Evolutionary conservation across 2,888 invertebrate genomes (phyloP), one percentile per base, ranked within the genome.

Genomic region (Morpho achilles): DNA sequence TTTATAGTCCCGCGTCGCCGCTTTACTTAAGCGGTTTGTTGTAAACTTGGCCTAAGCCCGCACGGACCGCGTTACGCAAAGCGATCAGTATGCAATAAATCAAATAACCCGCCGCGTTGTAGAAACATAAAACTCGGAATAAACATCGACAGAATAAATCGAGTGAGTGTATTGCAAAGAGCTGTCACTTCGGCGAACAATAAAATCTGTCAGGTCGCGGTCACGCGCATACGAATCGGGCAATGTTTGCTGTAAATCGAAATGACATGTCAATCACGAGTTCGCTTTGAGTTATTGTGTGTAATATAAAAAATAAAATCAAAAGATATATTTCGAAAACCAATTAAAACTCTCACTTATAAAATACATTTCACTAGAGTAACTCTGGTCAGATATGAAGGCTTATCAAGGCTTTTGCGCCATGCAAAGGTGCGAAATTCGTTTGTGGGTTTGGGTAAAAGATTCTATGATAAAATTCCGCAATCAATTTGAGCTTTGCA

Each of bases 161-260:
- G 50, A 42, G 41, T 46, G 42, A 50, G 40, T 22, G 23, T 50
- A 59, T 59, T 54, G 54, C 45, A 23, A 49, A 45, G 54, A 22
- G 58, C 53, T 50, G 58, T 54, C 50, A 59, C 43, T 50, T 48
- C 52, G 22, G 39, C 32, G 50, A 42, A 59, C 58, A 59, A 59
- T 54, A 54, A 50, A 52, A 54, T 54, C 47, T 54, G 54, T 54
- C 54, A 41, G 54, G 40, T 53, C 54, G 54, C 53, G 54, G 54
- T 54, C 54, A 32, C 41, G 40, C 48, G 10, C 41, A 9, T 10
- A n/a, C 23, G 53, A 45, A 45, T 46, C 53, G 42, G 41, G 40
- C 47, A 4, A 42, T 40, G 43, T 23, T 53, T 53, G 32, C 39
- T 39, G 47, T 41, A n/a, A 54, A 48, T 47, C 47, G 54, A 23